A percentile compares a stretch with the other conserved stretches of the same genome.
Conservation (phyloP, 37 sponge, comb jelly and placozoan species). For the Theonella swinhoei region DNA sequence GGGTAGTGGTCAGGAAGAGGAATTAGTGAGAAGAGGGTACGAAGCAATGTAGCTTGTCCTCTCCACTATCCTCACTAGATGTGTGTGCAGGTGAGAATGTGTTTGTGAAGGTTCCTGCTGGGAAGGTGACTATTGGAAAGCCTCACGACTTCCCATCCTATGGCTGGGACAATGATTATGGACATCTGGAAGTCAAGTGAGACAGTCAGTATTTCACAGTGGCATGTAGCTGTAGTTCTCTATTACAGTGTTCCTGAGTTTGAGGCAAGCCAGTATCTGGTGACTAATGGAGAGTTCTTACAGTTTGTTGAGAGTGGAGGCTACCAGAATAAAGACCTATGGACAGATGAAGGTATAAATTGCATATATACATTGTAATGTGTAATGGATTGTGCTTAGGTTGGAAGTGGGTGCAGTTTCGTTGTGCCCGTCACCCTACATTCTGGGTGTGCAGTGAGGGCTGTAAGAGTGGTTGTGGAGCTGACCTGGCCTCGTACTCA, state of each 20-base stretch:
- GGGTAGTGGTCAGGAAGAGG: neutral
- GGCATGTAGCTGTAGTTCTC: neutral
- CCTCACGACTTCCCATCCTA: slow-evolving; percentile 75
- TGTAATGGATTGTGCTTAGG: slow-evolving; percentile 31
- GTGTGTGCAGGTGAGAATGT: slow-evolving; percentile 44
- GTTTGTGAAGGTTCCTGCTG: slow-evolving; percentile 49
- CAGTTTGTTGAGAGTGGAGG: slow-evolving; percentile 78
- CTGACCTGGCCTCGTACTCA: slow-evolving; percentile 53
- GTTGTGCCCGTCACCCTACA: slow-evolving; percentile 66
- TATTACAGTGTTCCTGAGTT: slow-evolving; percentile 72
- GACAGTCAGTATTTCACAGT: neutral
- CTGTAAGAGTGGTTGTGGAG: slow-evolving; percentile 76
- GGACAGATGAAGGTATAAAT: slow-evolving; percentile 72
- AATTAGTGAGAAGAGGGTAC: neutral
- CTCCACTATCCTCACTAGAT: neutral
- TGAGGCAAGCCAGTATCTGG: slow-evolving; percentile 69
- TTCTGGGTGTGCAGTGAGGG: slow-evolving; percentile 83
- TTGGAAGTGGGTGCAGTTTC: slow-evolving; percentile 75
- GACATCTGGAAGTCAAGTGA: neutral
- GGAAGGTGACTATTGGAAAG: slow-evolving; percentile 62
- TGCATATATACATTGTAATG: neutral
- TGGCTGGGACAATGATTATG: slow-evolving; percentile 90
- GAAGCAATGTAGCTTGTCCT: neutral
- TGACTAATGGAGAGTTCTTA: slow-evolving; percentile 76
- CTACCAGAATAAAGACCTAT: slow-evolving; percentile 59